phyloP scores from a whole-genome alignment of 1,140 invertebrate genomes.

The Drosophila micromelanica region DNA sequence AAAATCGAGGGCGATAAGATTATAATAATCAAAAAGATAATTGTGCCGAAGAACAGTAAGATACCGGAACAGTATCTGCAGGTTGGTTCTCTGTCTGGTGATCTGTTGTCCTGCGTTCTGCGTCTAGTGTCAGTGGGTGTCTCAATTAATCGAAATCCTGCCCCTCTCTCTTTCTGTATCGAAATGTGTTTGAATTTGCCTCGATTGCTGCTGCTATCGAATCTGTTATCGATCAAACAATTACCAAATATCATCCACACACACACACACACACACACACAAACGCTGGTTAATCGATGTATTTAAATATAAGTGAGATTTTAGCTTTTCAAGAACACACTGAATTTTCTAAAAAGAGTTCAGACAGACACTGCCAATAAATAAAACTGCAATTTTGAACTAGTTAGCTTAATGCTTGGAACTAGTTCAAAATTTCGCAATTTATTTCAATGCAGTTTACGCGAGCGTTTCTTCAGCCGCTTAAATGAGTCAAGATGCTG shows the following conservation, averaged over 20 bases:
- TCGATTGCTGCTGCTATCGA: slow-evolving; percentile 37
- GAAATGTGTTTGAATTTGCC: slow-evolving; percentile 21
- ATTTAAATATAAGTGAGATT: not conserved
- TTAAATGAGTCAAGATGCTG: slow-evolving; percentile 78
- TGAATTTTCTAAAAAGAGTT: not conserved
- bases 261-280: slow-evolving; percentile 7
- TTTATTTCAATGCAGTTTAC: slow-evolving; percentile 18
- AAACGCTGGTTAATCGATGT: not conserved
- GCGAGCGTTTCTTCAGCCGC: slow-evolving; percentile 21
- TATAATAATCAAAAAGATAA: slow-evolving; percentile 83
- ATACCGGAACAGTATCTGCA: slow-evolving; percentile 83
- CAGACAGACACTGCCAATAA: not conserved
- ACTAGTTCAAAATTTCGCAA: slow-evolving; percentile 3
- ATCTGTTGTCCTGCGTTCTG: slow-evolving; percentile 39
- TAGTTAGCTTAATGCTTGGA: not conserved
- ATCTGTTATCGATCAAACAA: slow-evolving; percentile 8
- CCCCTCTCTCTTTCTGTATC: slow-evolving; percentile 10
- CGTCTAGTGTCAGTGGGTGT: slow-evolving; percentile 46
- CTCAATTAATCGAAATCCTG: not conserved
- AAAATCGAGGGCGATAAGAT: slow-evolving; percentile 84
- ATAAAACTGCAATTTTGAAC: slow-evolving; percentile 4
- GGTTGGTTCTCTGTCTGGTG: slow-evolving; percentile 68
- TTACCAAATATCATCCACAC: not conserved
- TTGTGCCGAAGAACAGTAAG: slow-evolving; percentile 83
- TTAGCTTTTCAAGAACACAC: too few species aligned